A percentile compares a stretch with the other conserved stretches of the same genome.
phyloP scores from a whole-genome alignment of 2,797 vertebrate genomes.

The Pangasius larnaudii region DNA sequence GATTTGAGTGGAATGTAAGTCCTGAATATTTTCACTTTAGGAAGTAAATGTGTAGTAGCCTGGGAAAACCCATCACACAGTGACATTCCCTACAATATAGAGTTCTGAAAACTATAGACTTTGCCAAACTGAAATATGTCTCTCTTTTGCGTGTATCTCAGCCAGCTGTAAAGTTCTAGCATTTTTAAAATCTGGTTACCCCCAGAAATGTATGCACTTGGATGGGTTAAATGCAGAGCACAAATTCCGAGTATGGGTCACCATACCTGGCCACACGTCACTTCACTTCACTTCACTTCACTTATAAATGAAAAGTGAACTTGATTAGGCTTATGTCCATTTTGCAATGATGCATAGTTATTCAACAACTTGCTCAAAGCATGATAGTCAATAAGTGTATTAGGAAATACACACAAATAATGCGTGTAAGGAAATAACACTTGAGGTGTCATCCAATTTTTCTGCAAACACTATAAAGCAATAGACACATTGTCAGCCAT shows the following conservation, averaged over 20 bases:
- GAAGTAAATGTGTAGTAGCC: neutral
- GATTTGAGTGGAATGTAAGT: slow-evolving; percentile 94
- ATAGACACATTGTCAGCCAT: neutral
- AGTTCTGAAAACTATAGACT: neutral
- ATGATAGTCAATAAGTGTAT: neutral
- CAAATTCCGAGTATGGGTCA: too few species aligned
- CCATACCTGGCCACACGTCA: too few species aligned
- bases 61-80: neutral
- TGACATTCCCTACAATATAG: neutral
- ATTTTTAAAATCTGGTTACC: neutral
- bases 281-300: too few species aligned
- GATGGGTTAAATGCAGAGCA: too few species aligned
- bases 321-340: neutral
- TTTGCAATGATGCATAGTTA: neutral
- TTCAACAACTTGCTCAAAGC: neutral
- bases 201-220: neutral
- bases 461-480: neutral
- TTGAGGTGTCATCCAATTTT: neutral
- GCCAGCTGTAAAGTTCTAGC: too few species aligned
- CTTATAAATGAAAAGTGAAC: neutral
- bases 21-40: slow-evolving; percentile 6
- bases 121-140: neutral
- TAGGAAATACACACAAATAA: neutral
- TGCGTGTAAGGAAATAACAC: neutral
- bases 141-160: neutral